Conservation (phyloP, 53 echinoderm and acorn worm species). For the Actinopyga echinites region DNA sequence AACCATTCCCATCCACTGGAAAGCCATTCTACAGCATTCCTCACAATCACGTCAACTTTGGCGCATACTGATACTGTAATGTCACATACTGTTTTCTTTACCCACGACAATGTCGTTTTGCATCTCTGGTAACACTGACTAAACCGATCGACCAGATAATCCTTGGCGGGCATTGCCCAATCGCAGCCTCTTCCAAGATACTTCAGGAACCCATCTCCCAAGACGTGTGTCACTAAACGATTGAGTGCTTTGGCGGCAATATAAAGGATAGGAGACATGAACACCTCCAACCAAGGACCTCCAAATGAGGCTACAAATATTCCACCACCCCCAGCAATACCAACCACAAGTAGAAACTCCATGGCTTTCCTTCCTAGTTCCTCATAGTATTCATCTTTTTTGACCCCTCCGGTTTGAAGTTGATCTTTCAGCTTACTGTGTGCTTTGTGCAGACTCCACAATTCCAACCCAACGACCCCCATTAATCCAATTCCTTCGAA, state of each 20-base stretch:
- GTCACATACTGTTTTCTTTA: too few relatives aligned
- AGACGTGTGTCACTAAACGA: background rate
- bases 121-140: too few relatives aligned
- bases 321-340: constrained; percentile 14
- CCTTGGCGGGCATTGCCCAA: too few relatives aligned
- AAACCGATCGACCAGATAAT: too few relatives aligned
- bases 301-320: background rate
- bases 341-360: background rate
- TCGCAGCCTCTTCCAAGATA: too few relatives aligned
- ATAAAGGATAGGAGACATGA: background rate
- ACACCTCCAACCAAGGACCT: background rate
- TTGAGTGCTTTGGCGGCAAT: background rate
- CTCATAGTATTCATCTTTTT: background rate
- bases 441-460: background rate
- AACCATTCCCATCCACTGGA: too few relatives aligned
- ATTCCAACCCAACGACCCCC: background rate
- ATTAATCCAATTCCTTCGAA: constrained; percentile 1
- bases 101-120: too few relatives aligned
- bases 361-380: background rate
- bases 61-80: too few relatives aligned
- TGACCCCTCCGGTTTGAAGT: background rate
- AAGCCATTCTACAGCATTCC: too few relatives aligned
- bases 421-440: background rate
- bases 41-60: too few relatives aligned
- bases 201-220: background rate